Evolutionary conservation across 1,140 invertebrate genomes (phyloP).

Genomic region (Papilio machaon): DNA sequence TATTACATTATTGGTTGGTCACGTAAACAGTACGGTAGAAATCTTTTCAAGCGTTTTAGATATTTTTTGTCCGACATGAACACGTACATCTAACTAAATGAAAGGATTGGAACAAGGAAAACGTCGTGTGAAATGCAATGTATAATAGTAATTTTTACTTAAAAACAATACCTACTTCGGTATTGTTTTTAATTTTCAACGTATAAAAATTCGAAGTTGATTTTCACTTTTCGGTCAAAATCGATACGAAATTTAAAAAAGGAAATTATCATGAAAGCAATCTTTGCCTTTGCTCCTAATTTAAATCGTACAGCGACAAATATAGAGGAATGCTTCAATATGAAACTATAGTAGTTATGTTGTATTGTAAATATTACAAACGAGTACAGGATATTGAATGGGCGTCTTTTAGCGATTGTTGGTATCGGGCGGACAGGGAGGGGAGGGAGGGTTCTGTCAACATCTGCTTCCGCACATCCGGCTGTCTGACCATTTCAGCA

Average conservation of each 20-base stretch:
- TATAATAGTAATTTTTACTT: no score
- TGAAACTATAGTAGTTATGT: background rate
- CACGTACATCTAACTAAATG: conserved; percentile 27
- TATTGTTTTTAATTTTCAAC: background rate
- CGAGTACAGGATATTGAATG: conserved; percentile 36
- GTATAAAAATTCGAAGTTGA: background rate
- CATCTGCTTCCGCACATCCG: conserved; percentile 38
- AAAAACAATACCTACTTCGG: no score
- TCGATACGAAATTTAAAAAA: background rate
- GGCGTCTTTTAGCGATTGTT: conserved; percentile 29
- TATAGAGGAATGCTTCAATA: background rate
- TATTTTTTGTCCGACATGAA: background rate
- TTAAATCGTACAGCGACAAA: background rate
- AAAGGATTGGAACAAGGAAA: background rate
- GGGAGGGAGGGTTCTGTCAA: conserved; percentile 19
- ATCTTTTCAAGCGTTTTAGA: conserved; percentile 29
- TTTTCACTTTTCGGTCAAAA: background rate
- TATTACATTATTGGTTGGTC: conserved; percentile 41
- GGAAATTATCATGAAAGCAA: background rate
- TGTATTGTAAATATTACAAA: conserved; percentile 9
- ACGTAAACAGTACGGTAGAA: conserved; percentile 39
- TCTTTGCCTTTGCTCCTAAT: background rate
- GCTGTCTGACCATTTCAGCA: conserved; percentile 26
- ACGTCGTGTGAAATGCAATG: background rate
- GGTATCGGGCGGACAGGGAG: background rate